Evolutionary conservation across 92 coral and sea anemone genomes (phyloP), one percentile per base, ranked within the genome.

Genomic region (Zoanthus sansibaricus): DNA sequence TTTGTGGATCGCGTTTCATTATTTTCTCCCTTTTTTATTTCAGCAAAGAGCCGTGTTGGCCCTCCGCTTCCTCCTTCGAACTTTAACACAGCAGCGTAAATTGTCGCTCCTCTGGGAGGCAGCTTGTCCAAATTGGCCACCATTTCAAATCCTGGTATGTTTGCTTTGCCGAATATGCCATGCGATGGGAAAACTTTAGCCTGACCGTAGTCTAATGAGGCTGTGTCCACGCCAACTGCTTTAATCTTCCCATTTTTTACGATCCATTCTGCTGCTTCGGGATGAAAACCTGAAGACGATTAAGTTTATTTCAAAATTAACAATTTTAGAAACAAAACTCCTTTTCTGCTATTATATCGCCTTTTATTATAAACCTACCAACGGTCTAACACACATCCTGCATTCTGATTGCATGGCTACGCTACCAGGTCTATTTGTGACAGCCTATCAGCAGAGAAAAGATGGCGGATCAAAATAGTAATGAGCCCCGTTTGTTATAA

Each of bases 71-170:
- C 94, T 18, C 68, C 83, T 56, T 78, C 69, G 67, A 71, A 84
- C 79, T 88, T 88, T 87, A 91, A 79, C 7, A 92, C 92, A 20
- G 85, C 72, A n/a, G 82, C 94, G 62, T 76, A 71, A 20, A 91
- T 83, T 59, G 84, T 86, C 17, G 91, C 91, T 9, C 94, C 94
- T 72, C 72, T 88, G 10, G 88, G 61, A 78, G 94, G 94, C 31
- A 91, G 89, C 18, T 73, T 72, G 61, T 91, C 86, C 18, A 91
- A 73, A 72, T 91, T 88, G 42, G 89, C 91, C 25, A 84, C 87
- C 48, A 76, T 88, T 61, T 91, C 89, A 62, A 91, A 82, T n/a
- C 91, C 91, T 46, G 88, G 86, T 45, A 91, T 71, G 69, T 78
- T 83, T 58, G 69, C 69, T 31, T 79, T 56, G 21, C 61, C 42